Evolutionary conservation across 2,888 invertebrate species (phyloP), one percentile per base, ranked within the genome.

Genomic region (Macrosoma leucophasiata): DNA sequence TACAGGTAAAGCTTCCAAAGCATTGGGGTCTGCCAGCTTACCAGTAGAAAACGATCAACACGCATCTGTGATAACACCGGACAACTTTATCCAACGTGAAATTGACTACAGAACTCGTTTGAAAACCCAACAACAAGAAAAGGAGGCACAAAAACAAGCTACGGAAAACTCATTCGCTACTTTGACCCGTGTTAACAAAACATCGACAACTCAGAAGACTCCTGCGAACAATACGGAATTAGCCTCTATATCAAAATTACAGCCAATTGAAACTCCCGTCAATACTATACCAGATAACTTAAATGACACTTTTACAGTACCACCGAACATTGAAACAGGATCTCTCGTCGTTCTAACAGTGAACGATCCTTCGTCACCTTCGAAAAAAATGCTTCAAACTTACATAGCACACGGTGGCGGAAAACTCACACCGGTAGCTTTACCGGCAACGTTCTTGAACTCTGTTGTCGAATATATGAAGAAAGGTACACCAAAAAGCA

Each of bases 341-440:
- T 84, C 84, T 0, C 43, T 84, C 20, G 82, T 84, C 0, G 78
- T 82, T 0, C 42, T 84, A 1, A 72, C 81, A 0, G 79, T 81
- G 0, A 67, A 76, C 26, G 81, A 82, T 41, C 82, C 84, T 0
- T 59, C 62, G 13, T 70, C 73, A 0, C 77, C 84, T 0, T 56
- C 76, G 0, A 78, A 78, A 45, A 79, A 81, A 37, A 78, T 81
- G 70, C 46, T 82, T 1, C 84, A 84, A 32, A 82, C 82, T 0
- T 84, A 82, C 39, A 72, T 82, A 29, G 71, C 81, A 0, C 59
- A 69, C 3, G 72, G 65, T 0, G 62, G 60, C 0, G 81, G 78
- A 0, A 57, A 62, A 29, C 41, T 84, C 3, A 69, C 73, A 0
- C 79, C 82, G 0, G 65, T 82, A 0, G 66, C 73, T 3, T 55